Base-by-base conservation (phyloP, 2,113 vertebrate species). In the Carettochelys insculpta region DNA sequence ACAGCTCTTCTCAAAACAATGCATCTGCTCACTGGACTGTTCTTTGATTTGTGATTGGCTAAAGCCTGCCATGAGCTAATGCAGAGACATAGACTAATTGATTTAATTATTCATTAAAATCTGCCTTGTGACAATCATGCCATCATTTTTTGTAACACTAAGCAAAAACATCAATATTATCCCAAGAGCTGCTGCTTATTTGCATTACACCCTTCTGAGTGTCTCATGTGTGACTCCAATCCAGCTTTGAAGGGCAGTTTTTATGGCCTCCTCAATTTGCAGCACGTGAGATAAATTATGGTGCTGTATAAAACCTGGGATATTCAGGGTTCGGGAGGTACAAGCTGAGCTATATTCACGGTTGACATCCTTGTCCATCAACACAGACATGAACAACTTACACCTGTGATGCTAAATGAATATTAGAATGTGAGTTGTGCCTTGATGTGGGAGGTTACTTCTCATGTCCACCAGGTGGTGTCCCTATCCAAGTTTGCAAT, bases 41-140 rank as follows among this genome's bases (percentile, higher is more conserved):
- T 51, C 92, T 94, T 90, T 91, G 47, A 83, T 94, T 87, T 92
- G 78, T 77, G 80, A 91, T 51, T n/a, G 16, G 51, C 86, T 91
- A 45, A 87, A 19, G 51, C 31, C 80, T 92, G 86, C 86, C 50
- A 51, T 65, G 56, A 34, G 54, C 82, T 68, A 71, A 52, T 82
- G 85, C 91, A 50, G 86, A 86, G 61, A 43, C 53, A 93, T 73
- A 25, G 41, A 19, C 68, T 85, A 86, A 92, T 94, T 87, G 92
- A 54, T 88, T 48, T 84, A 90, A 89, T 83, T 92, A 77, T 88
- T 45, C 85, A 3, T 86, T 85, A 92, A 10, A 8, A 4, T 88
- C 83, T 76, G 92, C 83, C 51, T 90, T 0, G 83, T 22, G 87
- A 52, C 45, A 61, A 61, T 61, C 31, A 34, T 31, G 16, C 14